These are phyloP conservation scores for Labeo catla DNA, from an alignment of 2,113 vertebrate genomes.

Conservation along the genomic window DNA sequence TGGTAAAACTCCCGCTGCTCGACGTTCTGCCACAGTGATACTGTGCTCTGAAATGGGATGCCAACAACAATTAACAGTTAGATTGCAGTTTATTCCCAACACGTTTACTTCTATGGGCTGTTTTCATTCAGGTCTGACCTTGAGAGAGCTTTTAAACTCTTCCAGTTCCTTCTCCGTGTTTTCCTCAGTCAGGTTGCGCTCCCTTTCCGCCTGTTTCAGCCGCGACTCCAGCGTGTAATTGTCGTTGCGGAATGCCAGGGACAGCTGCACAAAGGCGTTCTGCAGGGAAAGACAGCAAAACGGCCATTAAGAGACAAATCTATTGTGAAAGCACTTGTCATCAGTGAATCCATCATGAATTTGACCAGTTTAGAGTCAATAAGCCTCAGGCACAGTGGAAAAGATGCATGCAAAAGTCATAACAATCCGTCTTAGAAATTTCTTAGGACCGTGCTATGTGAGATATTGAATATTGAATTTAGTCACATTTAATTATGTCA, in stretches of 20 bases:
- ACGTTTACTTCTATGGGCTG: background rate
- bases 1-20: slow-evolving; percentile 94
- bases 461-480: background rate
- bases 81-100: background rate
- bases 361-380: background rate
- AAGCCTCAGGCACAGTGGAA: background rate
- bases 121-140: slow-evolving; percentile 75
- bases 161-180: slow-evolving; percentile 95
- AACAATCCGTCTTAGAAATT: too few species aligned
- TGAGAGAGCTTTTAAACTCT: slow-evolving; percentile 89
- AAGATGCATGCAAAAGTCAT: background rate
- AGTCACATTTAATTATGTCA: background rate
- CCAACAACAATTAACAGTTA: background rate
- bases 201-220: slow-evolving; percentile 91
- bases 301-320: background rate
- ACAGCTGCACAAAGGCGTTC: slow-evolving; percentile 97
- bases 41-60: slow-evolving; percentile 79
- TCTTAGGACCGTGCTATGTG: background rate
- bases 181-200: slow-evolving; percentile 93
- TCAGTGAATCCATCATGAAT: background rate
- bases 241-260: slow-evolving; percentile 98
- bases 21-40: slow-evolving; percentile 87
- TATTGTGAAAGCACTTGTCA: background rate
- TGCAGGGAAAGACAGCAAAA: slow-evolving; percentile 68
- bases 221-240: slow-evolving; percentile 95